Percentiles rank a stretch among this genome's conserved stretches.
phyloP scores from a whole-genome alignment of 2,888 invertebrate genomes.

The Leptinotarsa juncta region DNA sequence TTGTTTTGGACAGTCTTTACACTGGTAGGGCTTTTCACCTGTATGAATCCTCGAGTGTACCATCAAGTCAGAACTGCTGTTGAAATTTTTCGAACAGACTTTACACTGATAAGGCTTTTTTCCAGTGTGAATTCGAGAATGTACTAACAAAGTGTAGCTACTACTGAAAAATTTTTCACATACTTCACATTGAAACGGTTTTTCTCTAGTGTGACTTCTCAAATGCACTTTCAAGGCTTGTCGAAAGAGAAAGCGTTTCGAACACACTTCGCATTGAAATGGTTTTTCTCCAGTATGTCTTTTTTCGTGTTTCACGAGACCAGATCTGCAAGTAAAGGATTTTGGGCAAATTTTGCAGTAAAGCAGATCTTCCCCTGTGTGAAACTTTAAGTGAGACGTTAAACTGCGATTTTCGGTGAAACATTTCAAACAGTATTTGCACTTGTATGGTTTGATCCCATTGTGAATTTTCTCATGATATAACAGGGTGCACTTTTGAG shows the following conservation, averaged over 20 bases:
- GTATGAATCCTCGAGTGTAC: conserved; percentile 8
- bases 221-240: background rate
- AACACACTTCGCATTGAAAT: background rate
- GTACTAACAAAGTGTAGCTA: background rate
- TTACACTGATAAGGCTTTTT: background rate
- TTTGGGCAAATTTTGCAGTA: background rate
- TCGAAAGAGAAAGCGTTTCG: background rate
- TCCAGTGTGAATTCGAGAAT: background rate
- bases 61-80: background rate
- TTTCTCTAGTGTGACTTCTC: background rate
- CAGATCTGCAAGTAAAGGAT: background rate
- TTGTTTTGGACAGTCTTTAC: background rate
- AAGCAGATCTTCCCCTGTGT: background rate
- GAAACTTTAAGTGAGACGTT: background rate
- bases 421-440: background rate
- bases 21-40: background rate
- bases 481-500: background rate
- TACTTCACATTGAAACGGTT: background rate
- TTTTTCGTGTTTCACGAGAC: background rate
- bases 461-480: background rate
- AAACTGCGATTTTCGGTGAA: background rate
- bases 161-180: background rate
- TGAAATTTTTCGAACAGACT: background rate
- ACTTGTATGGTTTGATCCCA: background rate
- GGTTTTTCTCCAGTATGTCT: background rate